phyloP scores from a whole-genome alignment of 2,113 vertebrate genomes.

The Leptobrachium ailaonicum region DNA sequence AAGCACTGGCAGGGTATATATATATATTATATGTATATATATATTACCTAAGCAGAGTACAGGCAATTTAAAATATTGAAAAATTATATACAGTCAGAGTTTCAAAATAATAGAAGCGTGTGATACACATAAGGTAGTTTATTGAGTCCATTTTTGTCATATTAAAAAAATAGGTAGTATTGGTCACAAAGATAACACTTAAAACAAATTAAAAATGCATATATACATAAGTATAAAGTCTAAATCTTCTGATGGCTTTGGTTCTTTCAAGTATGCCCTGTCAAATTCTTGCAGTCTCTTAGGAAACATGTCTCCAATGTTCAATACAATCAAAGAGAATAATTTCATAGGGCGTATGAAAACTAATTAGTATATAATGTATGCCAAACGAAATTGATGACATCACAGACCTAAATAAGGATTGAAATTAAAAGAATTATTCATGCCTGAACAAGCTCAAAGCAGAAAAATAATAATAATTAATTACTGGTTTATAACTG shows the following conservation, averaged over 20 bases:
- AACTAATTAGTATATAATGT: conserved; percentile 43
- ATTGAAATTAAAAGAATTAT: conserved; percentile 41
- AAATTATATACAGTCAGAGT: too few relatives aligned
- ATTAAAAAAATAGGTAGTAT: too few relatives aligned
- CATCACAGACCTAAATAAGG: conserved; percentile 30
- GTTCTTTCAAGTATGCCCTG: conserved; percentile 18
- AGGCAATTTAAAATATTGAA: too few relatives aligned
- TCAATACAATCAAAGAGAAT: conserved; percentile 45
- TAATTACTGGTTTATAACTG: not conserved
- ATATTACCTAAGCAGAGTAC: too few relatives aligned
- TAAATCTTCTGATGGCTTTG: not conserved
- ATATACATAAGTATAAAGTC: conserved; percentile 7
- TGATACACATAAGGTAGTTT: too few relatives aligned
- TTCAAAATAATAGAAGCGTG: too few relatives aligned
- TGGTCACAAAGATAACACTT: not conserved
- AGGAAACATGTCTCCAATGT: conserved; percentile 32
- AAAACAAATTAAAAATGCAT: not conserved
- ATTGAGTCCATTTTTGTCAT: too few relatives aligned
- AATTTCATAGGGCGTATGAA: conserved; percentile 26
- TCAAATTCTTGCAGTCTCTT: conserved; percentile 22
- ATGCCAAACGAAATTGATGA: conserved; percentile 37
- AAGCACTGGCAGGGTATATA: too few relatives aligned
- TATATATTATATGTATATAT: too few relatives aligned
- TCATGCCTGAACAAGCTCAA: conserved; percentile 5
- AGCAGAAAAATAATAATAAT: not conserved